Conservation (phyloP, 2,888 invertebrate genomes). For the Coleophora deauratella region DNA sequence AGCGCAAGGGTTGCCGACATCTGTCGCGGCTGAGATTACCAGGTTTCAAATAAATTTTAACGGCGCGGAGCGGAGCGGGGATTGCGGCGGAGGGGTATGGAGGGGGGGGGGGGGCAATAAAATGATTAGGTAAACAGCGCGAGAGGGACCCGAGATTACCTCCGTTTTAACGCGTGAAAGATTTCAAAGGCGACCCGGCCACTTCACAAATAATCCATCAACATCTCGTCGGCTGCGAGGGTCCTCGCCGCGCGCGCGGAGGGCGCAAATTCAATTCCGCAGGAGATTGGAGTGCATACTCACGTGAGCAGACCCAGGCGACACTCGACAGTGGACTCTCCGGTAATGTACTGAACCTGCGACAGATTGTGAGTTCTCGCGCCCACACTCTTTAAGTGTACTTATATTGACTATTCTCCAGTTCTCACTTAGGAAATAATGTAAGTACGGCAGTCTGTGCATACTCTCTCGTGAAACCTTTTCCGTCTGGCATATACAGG, state of each 20-base stretch:
- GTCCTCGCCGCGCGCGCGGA: conserved; percentile 32
- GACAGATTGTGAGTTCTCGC: too few species aligned
- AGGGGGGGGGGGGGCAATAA: conserved; percentile 37
- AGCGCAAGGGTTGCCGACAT: conserved; percentile 24
- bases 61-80: conserved; percentile 17
- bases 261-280: conserved; percentile 56
- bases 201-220: conserved; percentile 72
- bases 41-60: conserved; percentile 40
- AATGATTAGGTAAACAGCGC: conserved; percentile 65
- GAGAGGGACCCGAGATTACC: conserved; percentile 54
- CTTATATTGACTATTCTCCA: too few species aligned
- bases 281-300: conserved; percentile 67
- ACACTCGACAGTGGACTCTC: background rate
- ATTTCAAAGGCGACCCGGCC: conserved; percentile 65
- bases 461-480: too few species aligned
- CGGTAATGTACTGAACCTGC: too few species aligned
- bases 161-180: conserved; percentile 72
- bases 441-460: too few species aligned
- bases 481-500: too few species aligned
- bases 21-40: conserved; percentile 42
- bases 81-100: conserved; percentile 11
- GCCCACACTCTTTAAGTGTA: too few species aligned
- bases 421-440: too few species aligned
- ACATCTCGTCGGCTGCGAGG: conserved; percentile 49
- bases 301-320: conserved; percentile 49